Evolutionary conservation across 2,888 invertebrate species (phyloP).

Genomic region (Nipponacmea schrenckii): DNA sequence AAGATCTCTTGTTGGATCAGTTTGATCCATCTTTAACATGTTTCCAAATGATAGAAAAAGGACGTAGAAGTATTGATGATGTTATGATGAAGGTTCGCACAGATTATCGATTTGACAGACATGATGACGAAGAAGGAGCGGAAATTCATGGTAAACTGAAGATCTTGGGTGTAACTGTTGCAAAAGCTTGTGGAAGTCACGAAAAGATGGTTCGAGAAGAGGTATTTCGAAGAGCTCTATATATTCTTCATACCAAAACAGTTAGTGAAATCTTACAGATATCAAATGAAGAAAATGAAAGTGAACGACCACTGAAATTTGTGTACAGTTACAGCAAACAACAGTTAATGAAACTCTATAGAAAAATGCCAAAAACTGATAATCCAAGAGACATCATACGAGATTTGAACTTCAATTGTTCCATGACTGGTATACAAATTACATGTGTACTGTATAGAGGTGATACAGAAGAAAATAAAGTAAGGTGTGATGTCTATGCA

Average conservation of each 20-base stretch:
- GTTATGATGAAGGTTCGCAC: not conserved
- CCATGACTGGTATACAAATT: not conserved
- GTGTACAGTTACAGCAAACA: not conserved
- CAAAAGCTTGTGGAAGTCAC: not conserved
- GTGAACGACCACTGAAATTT: not conserved
- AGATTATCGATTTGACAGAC: not conserved
- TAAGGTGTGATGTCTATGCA: not conserved
- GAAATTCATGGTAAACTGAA: not conserved
- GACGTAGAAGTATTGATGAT: not conserved
- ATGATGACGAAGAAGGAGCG: not conserved
- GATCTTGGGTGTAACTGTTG: not conserved
- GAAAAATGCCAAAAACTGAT: not conserved
- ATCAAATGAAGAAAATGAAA: not conserved
- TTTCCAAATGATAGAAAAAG: not conserved
- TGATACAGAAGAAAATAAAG: not conserved
- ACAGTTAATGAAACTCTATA: not conserved
- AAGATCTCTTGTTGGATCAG: not conserved
- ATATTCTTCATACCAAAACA: not conserved
- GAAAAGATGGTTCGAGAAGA: not conserved
- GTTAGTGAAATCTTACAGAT: not conserved
- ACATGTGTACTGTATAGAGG: not conserved
- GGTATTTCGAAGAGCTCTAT: not conserved
- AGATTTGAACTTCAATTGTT: not conserved
- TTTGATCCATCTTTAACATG: not conserved
- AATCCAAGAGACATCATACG: not conserved